These are phyloP conservation scores for Iguana delicatissima DNA, from an alignment of 2,797 vertebrate species.

Conservation along the genomic window DNA sequence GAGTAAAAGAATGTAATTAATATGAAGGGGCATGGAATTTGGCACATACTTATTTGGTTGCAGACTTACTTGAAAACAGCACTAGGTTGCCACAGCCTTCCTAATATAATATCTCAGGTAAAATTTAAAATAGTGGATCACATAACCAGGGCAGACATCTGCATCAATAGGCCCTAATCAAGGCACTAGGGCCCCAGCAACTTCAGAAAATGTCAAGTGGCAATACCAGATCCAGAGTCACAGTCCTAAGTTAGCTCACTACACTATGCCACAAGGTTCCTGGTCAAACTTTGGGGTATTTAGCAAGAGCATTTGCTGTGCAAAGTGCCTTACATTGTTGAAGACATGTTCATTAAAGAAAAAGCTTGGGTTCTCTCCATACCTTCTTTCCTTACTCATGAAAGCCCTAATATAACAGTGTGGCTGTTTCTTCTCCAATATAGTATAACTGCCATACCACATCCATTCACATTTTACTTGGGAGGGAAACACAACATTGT, in stretches of 20 bases:
- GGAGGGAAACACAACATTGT: too few relatives aligned
- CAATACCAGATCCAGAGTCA: too few relatives aligned
- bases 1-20: not conserved
- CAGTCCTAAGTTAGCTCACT: too few relatives aligned
- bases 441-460: not conserved
- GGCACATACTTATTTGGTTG: not conserved
- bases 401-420: not conserved
- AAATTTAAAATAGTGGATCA: too few relatives aligned
- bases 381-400: not conserved
- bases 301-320: not conserved
- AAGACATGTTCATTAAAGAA: too few relatives aligned
- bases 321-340: not conserved
- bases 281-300: not conserved
- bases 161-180: too few relatives aligned
- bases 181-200: too few relatives aligned
- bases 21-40: not conserved
- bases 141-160: too few relatives aligned
- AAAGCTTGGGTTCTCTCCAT: not conserved
- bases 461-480: not conserved
- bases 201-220: too few relatives aligned
- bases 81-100: not conserved
- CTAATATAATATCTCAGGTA: too few relatives aligned
- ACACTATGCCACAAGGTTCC: too few relatives aligned
- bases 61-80: not conserved
- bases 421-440: not conserved